phyloP scores from a whole-genome alignment of 1,140 invertebrate genomes.

The Frieseomelitta varia region DNA sequence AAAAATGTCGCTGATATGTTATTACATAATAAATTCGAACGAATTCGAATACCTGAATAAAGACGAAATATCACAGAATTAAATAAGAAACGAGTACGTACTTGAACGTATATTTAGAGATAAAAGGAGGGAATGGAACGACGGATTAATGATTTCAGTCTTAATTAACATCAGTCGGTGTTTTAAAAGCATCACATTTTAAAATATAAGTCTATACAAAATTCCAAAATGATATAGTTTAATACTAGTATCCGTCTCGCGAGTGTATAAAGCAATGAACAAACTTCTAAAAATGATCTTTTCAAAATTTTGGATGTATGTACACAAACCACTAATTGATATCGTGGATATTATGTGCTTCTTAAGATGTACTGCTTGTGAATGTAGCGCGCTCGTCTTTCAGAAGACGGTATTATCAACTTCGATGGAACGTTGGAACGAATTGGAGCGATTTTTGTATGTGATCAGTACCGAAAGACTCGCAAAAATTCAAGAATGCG shows the following conservation, averaged over 20 bases:
- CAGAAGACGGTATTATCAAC: conserved; percentile 16
- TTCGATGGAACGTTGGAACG: conserved; percentile 32
- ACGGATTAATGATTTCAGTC: background rate
- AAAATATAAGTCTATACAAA: background rate
- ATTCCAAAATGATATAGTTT: background rate
- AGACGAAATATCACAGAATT: background rate
- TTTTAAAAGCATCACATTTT: background rate
- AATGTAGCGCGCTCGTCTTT: conserved; percentile 30
- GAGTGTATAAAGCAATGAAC: background rate
- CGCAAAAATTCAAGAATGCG: conserved; percentile 24
- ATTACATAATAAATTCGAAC: too few relatives aligned
- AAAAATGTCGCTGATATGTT: background rate
- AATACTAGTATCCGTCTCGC: background rate
- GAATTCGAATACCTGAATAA: background rate
- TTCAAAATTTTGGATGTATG: background rate
- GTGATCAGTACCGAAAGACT: conserved; percentile 39
- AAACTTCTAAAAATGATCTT: background rate
- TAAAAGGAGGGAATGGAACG: background rate
- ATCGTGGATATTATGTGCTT: conserved; percentile 33
- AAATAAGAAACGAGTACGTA: background rate
- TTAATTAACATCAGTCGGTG: background rate
- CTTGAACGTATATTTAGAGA: background rate
- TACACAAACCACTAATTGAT: background rate
- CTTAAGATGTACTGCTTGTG: conserved; percentile 26
- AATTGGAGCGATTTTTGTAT: conserved; percentile 33